phyloP scores from a whole-genome alignment of 2,888 invertebrate species.

The Allophyes oxyacanthae region DNA sequence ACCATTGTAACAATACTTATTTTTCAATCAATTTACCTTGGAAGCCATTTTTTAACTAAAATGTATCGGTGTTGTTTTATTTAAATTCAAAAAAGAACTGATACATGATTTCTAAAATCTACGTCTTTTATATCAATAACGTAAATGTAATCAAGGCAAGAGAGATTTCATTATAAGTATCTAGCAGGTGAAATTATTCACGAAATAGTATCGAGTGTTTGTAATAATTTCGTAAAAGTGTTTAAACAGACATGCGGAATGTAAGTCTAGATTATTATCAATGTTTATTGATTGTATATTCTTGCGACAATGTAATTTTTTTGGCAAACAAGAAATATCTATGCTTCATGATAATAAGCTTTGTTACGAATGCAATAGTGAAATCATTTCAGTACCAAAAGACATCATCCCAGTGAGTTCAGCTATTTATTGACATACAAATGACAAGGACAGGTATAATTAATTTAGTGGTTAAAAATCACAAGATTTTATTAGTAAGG shows the following conservation, averaged over 20 bases:
- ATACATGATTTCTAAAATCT: constrained; percentile 15
- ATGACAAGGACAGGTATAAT: no score
- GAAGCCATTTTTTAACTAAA: constrained; percentile 17
- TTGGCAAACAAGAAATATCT: background rate
- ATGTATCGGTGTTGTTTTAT: constrained; percentile 7
- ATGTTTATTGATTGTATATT: constrained; percentile 5
- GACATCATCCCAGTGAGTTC: no score
- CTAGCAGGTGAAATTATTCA: constrained; percentile 31
- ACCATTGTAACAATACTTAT: background rate
- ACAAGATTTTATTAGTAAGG: no score
- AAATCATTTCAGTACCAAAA: no score
- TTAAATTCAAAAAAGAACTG: constrained; percentile 28
- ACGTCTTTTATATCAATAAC: constrained; percentile 40
- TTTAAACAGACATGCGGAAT: constrained; percentile 2
- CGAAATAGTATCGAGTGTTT: constrained; percentile 19
- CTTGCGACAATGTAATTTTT: background rate
- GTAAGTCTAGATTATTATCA: constrained; percentile 10
- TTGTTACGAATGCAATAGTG: no score
- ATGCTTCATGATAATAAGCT: background rate
- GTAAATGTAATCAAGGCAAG: constrained; percentile 43
- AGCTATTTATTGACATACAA: no score
- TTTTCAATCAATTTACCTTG: constrained; percentile 31
- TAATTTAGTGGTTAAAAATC: no score
- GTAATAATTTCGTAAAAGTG: constrained; percentile 28
- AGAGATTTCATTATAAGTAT: constrained; percentile 29